These are phyloP conservation scores for Caenorhabditis briggsae DNA, from an alignment of 1,140 invertebrate genomes.

Conservation along the genomic window DNA sequence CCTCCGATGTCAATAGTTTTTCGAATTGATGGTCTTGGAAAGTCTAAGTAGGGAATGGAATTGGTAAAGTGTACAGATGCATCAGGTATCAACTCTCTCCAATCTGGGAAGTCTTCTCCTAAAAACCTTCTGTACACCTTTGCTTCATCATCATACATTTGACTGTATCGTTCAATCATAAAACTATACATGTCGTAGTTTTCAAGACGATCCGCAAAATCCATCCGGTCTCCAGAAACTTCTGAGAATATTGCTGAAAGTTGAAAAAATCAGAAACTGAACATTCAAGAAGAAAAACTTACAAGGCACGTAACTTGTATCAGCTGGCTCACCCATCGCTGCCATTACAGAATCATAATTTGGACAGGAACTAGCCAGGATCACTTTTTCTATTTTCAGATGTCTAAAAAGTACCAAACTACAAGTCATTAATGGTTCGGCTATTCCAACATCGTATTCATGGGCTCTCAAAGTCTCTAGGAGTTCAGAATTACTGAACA, in stretches of 20 bases:
- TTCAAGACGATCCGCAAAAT: neutral
- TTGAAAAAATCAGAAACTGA: neutral
- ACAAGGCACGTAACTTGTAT: constrained; percentile 45
- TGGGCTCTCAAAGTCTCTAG: neutral
- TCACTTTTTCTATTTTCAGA: neutral
- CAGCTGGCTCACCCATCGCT: constrained; percentile 23
- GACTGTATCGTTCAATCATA: neutral
- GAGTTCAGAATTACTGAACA: no score
- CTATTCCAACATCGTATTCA: constrained; percentile 52
- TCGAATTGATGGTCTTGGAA: constrained; percentile 32
- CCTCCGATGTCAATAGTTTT: constrained; percentile 64
- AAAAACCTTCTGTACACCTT: neutral
- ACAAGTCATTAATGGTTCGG: constrained; percentile 23
- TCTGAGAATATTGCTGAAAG: no score
- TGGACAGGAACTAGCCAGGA: neutral
- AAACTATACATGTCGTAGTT: neutral
- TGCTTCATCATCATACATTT: constrained; percentile 6
- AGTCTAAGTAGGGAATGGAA: constrained; percentile 59
- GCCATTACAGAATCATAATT: neutral
- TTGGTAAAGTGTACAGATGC: constrained; percentile 55
- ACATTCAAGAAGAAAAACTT: neutral
- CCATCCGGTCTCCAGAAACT: constrained; percentile 20
- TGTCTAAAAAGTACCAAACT: constrained; percentile 10
- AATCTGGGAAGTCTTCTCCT: constrained; percentile 4
- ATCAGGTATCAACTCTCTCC: constrained; percentile 37